Evolutionary conservation across 2,113 vertebrate species (phyloP).

Genomic region (Hypanus sabinus): DNA sequence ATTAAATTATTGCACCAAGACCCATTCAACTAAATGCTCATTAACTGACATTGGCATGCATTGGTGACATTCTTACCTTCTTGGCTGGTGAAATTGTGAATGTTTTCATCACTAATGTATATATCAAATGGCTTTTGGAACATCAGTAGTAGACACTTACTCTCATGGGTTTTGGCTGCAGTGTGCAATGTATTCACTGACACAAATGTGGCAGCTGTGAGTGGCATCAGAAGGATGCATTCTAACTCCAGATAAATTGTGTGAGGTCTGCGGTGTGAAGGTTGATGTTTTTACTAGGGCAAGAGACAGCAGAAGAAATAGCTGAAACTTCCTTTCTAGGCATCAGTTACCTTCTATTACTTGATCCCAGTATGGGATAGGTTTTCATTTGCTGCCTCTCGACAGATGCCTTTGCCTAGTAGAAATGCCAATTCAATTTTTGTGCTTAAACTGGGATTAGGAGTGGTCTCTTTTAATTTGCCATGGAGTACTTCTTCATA

Average conservation of each 20-base stretch:
- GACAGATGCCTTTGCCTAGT: neutral
- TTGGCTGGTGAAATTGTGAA: neutral
- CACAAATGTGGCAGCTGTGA: neutral
- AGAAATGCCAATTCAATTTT: neutral
- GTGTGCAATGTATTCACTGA: neutral
- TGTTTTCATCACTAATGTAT: neutral
- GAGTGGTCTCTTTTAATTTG: neutral
- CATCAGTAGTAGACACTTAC: neutral
- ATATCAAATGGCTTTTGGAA: neutral
- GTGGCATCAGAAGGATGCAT: neutral
- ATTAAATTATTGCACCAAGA: too few species aligned
- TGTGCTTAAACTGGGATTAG: neutral
- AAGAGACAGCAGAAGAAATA: too few species aligned
- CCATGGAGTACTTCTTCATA: neutral
- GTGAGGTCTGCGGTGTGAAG: too few species aligned
- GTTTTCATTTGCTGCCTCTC: neutral
- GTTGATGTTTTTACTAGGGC: too few species aligned
- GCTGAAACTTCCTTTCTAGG: too few species aligned
- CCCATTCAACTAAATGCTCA: too few species aligned
- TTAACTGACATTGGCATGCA: too few species aligned
- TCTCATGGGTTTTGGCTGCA: too few species aligned
- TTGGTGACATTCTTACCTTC: too few species aligned
- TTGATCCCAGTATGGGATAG: neutral
- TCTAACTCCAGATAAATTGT: too few species aligned
- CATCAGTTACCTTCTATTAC: neutral